Base-by-base conservation (phyloP, 2,113 vertebrate species). In the Aspiorhynchus laticeps region DNA sequence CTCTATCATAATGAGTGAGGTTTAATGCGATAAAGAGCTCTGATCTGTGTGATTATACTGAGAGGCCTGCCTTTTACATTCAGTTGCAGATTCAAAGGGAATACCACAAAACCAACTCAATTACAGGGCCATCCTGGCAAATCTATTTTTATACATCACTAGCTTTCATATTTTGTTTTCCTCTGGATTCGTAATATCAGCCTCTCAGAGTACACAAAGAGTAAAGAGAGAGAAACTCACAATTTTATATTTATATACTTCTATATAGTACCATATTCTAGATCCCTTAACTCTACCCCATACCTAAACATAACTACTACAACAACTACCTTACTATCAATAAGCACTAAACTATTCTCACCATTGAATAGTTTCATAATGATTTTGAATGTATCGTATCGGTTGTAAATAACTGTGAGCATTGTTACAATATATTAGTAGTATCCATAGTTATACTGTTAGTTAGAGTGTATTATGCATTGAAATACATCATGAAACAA, bases 1-100 rank as follows among this genome's bases (percentile, higher is more conserved):
- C 88, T 93, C 85, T 75, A 91, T 88, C 86, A 90, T 90, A 87
- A 87, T 89, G 85, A 65, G 77, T 77, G 11, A 89, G 84, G 76
- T 77, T 69, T 87, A 86, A 89, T 74, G 83, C 69, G 21, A 80
- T 91, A 90, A 91, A 84, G 51, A 61, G 87, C 85, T 36, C 21
- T 69, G 87, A 90, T 83, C 84, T 87, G 82, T 0, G 28, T 91
- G 91, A 90, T 88, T 48, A 82, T 46, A 73, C 69, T 31, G 71
- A 81, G 41, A 43, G 24, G 77, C 76, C 38, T 81, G 76, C 53
- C 76, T 71, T 86, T 88, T 78, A 86, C 61, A 88, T 85, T 56
- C 14, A 75, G 88, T 79, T 73, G 83, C 31, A 9, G 74, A 76
- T 31, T 59, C 21, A 80, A 81, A 59, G 80, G 80, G 59, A 69